Conservation (phyloP, 2,113 vertebrate genomes). For the Rhombomys opimus region DNA sequence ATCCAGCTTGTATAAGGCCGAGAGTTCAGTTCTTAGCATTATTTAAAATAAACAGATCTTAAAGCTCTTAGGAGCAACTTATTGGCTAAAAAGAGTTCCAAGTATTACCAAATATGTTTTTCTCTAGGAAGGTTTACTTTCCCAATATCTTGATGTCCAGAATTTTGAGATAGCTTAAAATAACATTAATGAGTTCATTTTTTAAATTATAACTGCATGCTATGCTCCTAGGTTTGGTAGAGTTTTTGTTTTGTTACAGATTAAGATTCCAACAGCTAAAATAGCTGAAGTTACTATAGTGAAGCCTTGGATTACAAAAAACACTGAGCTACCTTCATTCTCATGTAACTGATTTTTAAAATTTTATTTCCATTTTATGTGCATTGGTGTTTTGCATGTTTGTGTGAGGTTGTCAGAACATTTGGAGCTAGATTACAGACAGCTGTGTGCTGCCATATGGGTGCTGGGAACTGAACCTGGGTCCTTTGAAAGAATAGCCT, state of each 20-base stretch:
- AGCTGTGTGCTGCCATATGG: neutral
- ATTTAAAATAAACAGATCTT: neutral
- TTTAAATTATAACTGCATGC: neutral
- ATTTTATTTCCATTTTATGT: neutral
- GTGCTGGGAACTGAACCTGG: neutral
- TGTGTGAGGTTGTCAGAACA: neutral
- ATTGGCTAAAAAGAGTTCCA: neutral
- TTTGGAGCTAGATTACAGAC: neutral
- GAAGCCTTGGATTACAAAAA: neutral
- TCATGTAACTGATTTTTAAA: neutral
- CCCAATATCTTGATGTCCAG: neutral
- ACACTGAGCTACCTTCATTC: neutral
- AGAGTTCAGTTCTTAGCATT: neutral
- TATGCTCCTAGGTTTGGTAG: neutral
- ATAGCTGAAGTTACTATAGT: neutral
- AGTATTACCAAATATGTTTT: slow-evolving; percentile 33
- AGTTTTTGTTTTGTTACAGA: slow-evolving; percentile 17
- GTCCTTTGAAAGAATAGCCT: neutral
- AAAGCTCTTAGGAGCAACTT: slow-evolving; percentile 14
- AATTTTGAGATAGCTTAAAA: neutral
- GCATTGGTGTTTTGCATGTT: neutral
- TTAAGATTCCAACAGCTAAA: neutral
- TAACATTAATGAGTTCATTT: slow-evolving; percentile 12
- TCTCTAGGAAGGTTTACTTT: slow-evolving; percentile 13
- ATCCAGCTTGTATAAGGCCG: neutral